Percentiles rank a stretch among this genome's conserved stretches.
phyloP scores from a whole-genome alignment of 2,113 vertebrate genomes.

The Melanocharis versteri region DNA sequence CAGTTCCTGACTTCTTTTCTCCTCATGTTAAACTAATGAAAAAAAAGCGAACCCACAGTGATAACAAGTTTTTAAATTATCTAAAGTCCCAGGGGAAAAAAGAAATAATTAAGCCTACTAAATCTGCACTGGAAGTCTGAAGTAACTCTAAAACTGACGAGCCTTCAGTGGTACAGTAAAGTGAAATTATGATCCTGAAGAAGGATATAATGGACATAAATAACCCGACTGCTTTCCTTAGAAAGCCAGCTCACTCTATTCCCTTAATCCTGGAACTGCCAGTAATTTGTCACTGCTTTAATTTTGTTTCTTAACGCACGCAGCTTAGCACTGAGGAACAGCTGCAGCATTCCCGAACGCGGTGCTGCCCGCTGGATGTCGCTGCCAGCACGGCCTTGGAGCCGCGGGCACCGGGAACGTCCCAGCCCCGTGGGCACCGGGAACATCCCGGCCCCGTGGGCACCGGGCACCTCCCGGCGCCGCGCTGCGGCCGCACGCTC shows the following conservation, averaged over 20 bases:
- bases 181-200: neutral
- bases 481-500: neutral
- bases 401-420: neutral
- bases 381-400: neutral
- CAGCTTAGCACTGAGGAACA: too few species aligned
- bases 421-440: neutral
- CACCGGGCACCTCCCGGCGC: neutral
- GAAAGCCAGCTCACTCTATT: neutral
- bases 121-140: neutral
- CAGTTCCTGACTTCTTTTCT: neutral
- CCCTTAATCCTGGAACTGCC: neutral
- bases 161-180: neutral
- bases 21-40: neutral
- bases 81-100: neutral
- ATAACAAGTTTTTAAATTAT: conserved; percentile 4
- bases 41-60: neutral
- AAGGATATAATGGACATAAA: neutral
- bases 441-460: neutral
- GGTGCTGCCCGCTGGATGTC: conserved; percentile 47
- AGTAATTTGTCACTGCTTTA: neutral
- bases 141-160: neutral
- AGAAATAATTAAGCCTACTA: neutral
- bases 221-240: neutral
- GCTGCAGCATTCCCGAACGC: neutral
- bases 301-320: neutral